Base-by-base conservation (phyloP, 2,888 invertebrate species). In the Hydrotaea diabolus region DNA sequence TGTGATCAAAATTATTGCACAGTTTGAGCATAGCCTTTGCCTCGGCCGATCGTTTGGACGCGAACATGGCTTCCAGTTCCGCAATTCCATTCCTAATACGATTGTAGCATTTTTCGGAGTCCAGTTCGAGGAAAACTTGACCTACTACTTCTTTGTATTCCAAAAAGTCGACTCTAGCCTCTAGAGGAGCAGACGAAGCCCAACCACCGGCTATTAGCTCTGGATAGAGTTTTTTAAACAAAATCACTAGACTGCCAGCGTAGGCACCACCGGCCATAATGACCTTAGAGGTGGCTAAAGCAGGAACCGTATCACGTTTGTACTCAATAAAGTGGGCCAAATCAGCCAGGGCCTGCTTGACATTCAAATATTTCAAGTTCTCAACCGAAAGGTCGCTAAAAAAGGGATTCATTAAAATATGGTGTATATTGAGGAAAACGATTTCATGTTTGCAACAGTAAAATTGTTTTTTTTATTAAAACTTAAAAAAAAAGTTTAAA, bases 281-380 rank as follows among this genome's bases (percentile, higher is more conserved):
- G 0, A 92, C 91, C 75, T 91, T 92, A 0, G 93, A 92, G 55
- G 93, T 90, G 57, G 88, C 84, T 17, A 93, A 87, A 26, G 89
- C 90, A 0, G 89, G 75, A 59, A 89, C 87, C 0, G 85, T 88
- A 19, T 90, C 87, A 86, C 93, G 93, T 74, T 93, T 88, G 0
- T 92, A 90, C 15, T 90, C 87, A 72, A 95, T 95, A 86, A 95
- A 95, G 87, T 94, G 92, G 0, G 95, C 95, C 2, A 95, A 92
- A 89, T 95, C 95, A 0, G 95, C 95, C 13, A 95, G 89, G 0
- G 95, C 95, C 89, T 95, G 95, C 77, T 94, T 94, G 0, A 94
- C 94, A 89, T 93, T 94, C 39, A 95, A 89, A 88, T 94, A 95
- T 74, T 94, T 93, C 17, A 95, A 90, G 87, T 93, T 94, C 69